A percentile compares a stretch with the other conserved stretches of the same genome.
Evolutionary conservation across 2,888 invertebrate genomes (phyloP).

Genomic region (Pachliopta kotzebuea): DNA sequence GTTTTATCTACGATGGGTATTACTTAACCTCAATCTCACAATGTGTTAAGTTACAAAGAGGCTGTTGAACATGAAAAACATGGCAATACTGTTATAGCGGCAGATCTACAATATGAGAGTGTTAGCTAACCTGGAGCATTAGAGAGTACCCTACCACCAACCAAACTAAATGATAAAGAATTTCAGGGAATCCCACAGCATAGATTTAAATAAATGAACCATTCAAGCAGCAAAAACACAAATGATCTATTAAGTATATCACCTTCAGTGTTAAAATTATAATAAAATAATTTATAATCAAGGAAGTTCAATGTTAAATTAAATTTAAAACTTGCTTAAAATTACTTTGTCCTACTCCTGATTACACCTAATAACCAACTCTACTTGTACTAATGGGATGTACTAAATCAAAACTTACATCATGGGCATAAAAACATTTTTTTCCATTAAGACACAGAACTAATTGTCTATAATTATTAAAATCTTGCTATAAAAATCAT

Average conservation of each 20-base stretch:
- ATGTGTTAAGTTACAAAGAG: too few relatives aligned
- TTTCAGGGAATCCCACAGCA: constrained; percentile 31
- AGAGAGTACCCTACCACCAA: too few relatives aligned
- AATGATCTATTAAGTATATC: background rate
- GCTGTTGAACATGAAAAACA: too few relatives aligned
- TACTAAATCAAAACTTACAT: constrained; percentile 41
- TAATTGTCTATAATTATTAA: background rate
- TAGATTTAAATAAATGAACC: constrained; percentile 7
- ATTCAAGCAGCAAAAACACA: background rate
- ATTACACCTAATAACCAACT: constrained; percentile 35
- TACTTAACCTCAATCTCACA: too few relatives aligned
- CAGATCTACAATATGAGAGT: too few relatives aligned
- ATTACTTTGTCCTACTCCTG: constrained; percentile 28
- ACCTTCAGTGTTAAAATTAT: constrained; percentile 2
- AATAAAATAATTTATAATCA: background rate
- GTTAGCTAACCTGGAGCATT: too few relatives aligned
- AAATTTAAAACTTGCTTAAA: constrained; percentile 24
- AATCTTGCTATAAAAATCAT: background rate
- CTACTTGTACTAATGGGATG: constrained; percentile 56
- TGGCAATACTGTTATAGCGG: too few relatives aligned
- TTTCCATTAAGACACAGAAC: constrained; percentile 12
- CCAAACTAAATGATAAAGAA: constrained; percentile 13
- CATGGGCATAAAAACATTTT: constrained; percentile 15
- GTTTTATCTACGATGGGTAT: too few relatives aligned
- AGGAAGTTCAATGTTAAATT: constrained; percentile 12